Percentiles rank a stretch among this genome's conserved stretches.
phyloP scores from a whole-genome alignment of 2,113 vertebrate species.

The Reinhardtius hippoglossoides region DNA sequence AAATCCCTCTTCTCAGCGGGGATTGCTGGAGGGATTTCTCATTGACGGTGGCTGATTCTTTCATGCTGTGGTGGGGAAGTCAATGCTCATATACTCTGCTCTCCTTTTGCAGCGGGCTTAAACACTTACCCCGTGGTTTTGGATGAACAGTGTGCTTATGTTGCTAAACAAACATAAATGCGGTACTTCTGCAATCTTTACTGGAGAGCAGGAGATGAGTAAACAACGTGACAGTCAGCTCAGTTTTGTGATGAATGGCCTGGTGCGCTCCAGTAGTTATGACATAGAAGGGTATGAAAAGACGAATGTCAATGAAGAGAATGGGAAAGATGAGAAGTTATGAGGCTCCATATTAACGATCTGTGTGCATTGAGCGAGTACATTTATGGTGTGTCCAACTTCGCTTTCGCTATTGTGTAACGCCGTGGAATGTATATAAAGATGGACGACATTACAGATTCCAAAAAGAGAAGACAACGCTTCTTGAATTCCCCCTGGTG shows the following conservation, averaged over 20 bases:
- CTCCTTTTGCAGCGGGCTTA: conserved; percentile 14
- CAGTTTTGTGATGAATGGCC: conserved; percentile 51
- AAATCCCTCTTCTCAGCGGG: conserved; percentile 36
- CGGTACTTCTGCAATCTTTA: conserved; percentile 5
- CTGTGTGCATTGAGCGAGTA: background rate
- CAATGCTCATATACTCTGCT: conserved; percentile 14
- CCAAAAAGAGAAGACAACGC: too few relatives aligned
- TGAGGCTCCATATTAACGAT: background rate
- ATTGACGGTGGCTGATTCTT: conserved; percentile 45
- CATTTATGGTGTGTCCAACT: background rate
- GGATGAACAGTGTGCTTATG: conserved; percentile 23
- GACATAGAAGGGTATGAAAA: conserved; percentile 29
- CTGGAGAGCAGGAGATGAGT: conserved; percentile 24
- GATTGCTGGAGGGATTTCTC: conserved; percentile 42
- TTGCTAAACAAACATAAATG: conserved; percentile 44
- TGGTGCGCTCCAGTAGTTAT: conserved; percentile 38
- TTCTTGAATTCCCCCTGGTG: too few relatives aligned
- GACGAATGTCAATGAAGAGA: conserved; percentile 16
- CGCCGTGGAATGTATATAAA: too few relatives aligned
- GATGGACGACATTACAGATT: too few relatives aligned
- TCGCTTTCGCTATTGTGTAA: too few relatives aligned
- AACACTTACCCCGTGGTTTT: conserved; percentile 18
- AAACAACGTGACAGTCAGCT: conserved; percentile 30
- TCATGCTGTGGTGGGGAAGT: conserved; percentile 37
- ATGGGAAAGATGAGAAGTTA: conserved; percentile 33